Percentiles rank a stretch among this genome's conserved stretches.
These are phyloP conservation scores for Eueremaeus valkanovi DNA, from an alignment of 2,888 invertebrate genomes.

Conservation along the genomic window DNA sequence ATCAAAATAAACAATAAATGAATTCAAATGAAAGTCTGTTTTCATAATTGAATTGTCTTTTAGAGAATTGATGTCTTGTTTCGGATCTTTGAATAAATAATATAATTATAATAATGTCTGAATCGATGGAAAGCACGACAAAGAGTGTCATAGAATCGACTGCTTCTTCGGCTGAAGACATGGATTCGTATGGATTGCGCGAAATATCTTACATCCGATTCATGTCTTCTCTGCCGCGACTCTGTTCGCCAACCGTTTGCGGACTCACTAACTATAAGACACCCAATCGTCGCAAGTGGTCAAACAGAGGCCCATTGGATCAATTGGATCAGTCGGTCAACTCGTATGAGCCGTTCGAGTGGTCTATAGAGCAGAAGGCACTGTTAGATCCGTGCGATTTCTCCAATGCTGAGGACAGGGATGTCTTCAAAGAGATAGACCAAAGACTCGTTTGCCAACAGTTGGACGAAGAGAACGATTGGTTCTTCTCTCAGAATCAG, in stretches of 20 bases:
- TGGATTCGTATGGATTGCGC: neutral
- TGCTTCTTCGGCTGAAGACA: too few relatives aligned
- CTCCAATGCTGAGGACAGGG: conserved; percentile 15
- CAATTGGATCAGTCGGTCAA: neutral
- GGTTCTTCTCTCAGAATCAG: conserved; percentile 22
- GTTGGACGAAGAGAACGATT: conserved; percentile 38
- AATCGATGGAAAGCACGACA: neutral
- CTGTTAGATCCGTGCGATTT: conserved; percentile 38
- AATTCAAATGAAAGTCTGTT: neutral
- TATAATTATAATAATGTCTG: neutral
- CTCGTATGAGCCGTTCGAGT: conserved; percentile 12
- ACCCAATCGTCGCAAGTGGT: neutral
- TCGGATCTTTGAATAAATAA: too few relatives aligned
- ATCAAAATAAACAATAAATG: neutral
- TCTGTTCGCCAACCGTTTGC: conserved; percentile 34
- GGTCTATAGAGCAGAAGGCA: conserved; percentile 41
- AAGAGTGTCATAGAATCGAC: too few relatives aligned
- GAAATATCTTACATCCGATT: conserved; percentile 21
- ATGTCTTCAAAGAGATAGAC: neutral
- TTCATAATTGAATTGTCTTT: neutral
- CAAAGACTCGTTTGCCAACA: conserved; percentile 5
- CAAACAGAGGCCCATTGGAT: neutral
- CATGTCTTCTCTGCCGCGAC: neutral
- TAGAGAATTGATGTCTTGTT: neutral
- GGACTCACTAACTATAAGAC: conserved; percentile 25